Conservation (phyloP, 1,140 invertebrate species). For the Condylostylus longicornis region DNA sequence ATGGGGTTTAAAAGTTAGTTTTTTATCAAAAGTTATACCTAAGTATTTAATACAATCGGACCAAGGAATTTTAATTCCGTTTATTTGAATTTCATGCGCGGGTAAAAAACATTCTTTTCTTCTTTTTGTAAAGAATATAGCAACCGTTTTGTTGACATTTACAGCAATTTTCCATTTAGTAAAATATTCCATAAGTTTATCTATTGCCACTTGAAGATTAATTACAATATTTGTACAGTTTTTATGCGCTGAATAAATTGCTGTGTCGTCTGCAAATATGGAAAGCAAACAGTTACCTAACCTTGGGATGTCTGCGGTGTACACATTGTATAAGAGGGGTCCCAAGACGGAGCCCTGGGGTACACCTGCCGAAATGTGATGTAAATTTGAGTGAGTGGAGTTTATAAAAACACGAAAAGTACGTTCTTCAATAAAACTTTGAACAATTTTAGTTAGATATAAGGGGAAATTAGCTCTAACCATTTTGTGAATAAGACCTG, state of each 20-base stretch:
- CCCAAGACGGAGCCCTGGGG: constrained; percentile 22
- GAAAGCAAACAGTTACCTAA: no score
- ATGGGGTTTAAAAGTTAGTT: neutral
- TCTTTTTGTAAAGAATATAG: no score
- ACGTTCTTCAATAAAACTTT: constrained; percentile 10
- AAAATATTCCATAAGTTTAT: no score
- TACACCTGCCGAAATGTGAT: constrained; percentile 15
- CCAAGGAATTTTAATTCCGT: neutral
- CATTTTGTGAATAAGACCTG: constrained; percentile 21
- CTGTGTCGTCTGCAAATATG: constrained; percentile 22
- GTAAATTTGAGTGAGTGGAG: constrained; percentile 4
- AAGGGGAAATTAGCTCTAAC: constrained; percentile 7
- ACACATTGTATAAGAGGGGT: constrained; percentile 16
- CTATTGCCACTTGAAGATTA: no score
- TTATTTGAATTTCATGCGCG: neutral
- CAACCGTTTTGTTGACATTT: no score
- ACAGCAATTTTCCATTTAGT: no score
- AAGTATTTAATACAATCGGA: no score
- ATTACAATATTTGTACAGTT: no score
- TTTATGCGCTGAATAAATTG: constrained; percentile 2
- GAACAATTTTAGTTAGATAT: constrained; percentile 11
- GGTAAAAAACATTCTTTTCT: neutral
- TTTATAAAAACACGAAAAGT: constrained; percentile 10
- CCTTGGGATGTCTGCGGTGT: constrained; percentile 18
- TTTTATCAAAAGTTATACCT: no score